These are phyloP conservation scores for Reticulitermes lucifugus DNA, from an alignment of 2,888 invertebrate genomes.

Conservation along the genomic window DNA sequence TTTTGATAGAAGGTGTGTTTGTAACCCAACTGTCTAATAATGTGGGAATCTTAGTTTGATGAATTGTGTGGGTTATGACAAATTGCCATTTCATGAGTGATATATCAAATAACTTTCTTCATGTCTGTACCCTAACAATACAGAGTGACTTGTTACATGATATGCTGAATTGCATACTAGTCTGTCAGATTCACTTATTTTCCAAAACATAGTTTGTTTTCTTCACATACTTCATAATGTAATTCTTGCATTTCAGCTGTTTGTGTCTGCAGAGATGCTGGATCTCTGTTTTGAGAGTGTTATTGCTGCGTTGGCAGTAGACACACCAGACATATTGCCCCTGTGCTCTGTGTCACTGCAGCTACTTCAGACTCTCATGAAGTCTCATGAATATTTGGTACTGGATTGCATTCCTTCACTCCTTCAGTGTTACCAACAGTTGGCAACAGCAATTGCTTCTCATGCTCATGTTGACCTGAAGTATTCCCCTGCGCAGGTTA, in stretches of 20 bases:
- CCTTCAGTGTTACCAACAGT: background rate
- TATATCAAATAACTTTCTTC: too few relatives aligned
- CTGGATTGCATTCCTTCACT: constrained; percentile 20
- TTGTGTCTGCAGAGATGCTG: constrained; percentile 20
- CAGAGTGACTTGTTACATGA: too few relatives aligned
- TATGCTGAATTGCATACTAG: too few relatives aligned
- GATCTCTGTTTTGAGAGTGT: constrained; percentile 23
- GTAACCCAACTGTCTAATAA: too few relatives aligned
- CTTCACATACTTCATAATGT: too few relatives aligned
- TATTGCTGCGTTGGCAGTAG: background rate
- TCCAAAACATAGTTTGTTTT: too few relatives aligned
- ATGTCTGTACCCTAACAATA: too few relatives aligned
- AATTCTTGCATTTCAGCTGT: background rate
- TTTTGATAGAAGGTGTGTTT: too few relatives aligned
- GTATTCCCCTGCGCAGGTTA: constrained; percentile 6
- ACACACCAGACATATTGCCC: background rate
- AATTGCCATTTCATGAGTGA: too few relatives aligned
- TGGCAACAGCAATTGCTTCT: background rate
- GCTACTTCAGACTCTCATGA: background rate
- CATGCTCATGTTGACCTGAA: background rate
- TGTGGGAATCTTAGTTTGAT: too few relatives aligned
- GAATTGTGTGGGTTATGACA: too few relatives aligned
- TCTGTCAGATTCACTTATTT: too few relatives aligned
- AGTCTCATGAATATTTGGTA: background rate
- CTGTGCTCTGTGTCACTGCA: background rate